Evolutionary conservation across 1,140 invertebrate species (phyloP).

Genomic region (Ctenoplectra terminalis): DNA sequence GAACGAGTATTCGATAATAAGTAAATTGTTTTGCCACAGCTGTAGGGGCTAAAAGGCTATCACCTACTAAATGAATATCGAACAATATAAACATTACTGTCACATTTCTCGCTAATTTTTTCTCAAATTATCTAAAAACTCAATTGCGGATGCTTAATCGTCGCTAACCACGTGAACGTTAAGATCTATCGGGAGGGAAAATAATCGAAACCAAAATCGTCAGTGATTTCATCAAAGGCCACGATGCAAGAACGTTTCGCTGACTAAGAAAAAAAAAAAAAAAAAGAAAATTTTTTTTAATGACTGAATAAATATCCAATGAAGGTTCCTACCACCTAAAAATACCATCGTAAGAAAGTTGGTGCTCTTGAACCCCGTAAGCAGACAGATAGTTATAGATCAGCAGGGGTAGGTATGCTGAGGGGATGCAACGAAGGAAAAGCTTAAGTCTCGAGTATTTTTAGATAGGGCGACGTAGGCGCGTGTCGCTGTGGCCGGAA

Average conservation of each 20-base stretch:
- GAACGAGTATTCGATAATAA: neutral
- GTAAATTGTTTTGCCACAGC: slow-evolving; percentile 11
- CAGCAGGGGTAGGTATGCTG: slow-evolving; percentile 47
- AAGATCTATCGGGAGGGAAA: neutral
- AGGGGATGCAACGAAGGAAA: slow-evolving; percentile 47
- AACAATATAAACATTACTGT: neutral
- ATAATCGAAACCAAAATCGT: neutral
- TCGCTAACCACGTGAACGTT: neutral
- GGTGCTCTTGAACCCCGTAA: slow-evolving; percentile 50
- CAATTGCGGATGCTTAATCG: neutral
- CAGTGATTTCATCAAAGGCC: neutral
- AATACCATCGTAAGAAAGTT: slow-evolving; percentile 21
- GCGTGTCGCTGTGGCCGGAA: slow-evolving; percentile 56
- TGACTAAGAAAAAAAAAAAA: neutral
- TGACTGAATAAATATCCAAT: slow-evolving; percentile 38
- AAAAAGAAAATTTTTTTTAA: neutral
- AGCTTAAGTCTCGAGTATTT: slow-evolving; percentile 46
- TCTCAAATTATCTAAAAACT: neutral
- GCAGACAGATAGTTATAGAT: slow-evolving; percentile 56
- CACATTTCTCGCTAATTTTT: too few relatives aligned
- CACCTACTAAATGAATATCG: neutral
- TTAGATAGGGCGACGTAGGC: slow-evolving; percentile 48
- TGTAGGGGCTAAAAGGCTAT: neutral
- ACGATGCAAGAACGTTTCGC: slow-evolving; percentile 3
- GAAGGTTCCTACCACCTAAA: slow-evolving; percentile 24